These are phyloP conservation scores for Rhogogaster chlorosoma DNA, from an alignment of 2,888 invertebrate species.

Conservation along the genomic window DNA sequence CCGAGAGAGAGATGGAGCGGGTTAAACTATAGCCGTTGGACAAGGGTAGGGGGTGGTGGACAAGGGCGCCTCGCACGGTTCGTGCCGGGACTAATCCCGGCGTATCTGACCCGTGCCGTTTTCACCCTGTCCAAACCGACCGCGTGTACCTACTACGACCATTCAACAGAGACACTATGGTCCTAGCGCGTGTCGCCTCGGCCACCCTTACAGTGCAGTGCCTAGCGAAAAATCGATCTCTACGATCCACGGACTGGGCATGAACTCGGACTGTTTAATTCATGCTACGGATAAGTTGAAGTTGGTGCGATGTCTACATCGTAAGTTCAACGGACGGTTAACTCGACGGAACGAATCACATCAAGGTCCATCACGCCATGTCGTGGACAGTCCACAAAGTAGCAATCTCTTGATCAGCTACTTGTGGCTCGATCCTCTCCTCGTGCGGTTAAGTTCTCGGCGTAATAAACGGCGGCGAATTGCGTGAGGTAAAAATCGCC, in stretches of 20 bases:
- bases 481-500: background rate
- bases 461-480: background rate
- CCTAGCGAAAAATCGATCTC: background rate
- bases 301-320: background rate
- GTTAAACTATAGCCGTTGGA: slow-evolving; percentile 13
- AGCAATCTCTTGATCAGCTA: slow-evolving; percentile 15
- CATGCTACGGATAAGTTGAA: background rate
- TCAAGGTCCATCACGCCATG: slow-evolving; percentile 7
- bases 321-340: slow-evolving; percentile 30
- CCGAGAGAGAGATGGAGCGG: slow-evolving; percentile 34
- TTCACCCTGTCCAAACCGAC: slow-evolving; percentile 9
- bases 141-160: slow-evolving; percentile 38
- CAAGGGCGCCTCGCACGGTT: slow-evolving; percentile 24
- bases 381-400: slow-evolving; percentile 5
- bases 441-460: slow-evolving; percentile 10
- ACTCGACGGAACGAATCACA: slow-evolving; percentile 31
- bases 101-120: slow-evolving; percentile 33
- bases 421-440: slow-evolving; percentile 43
- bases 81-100: slow-evolving; percentile 17
- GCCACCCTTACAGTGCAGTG: no score
- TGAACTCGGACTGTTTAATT: background rate
- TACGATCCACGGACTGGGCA: background rate
- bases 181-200: background rate
- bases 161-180: slow-evolving; percentile 20
- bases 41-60: slow-evolving; percentile 2